phyloP scores from a whole-genome alignment of 2,888 invertebrate species.

The Suillia variegata region DNA sequence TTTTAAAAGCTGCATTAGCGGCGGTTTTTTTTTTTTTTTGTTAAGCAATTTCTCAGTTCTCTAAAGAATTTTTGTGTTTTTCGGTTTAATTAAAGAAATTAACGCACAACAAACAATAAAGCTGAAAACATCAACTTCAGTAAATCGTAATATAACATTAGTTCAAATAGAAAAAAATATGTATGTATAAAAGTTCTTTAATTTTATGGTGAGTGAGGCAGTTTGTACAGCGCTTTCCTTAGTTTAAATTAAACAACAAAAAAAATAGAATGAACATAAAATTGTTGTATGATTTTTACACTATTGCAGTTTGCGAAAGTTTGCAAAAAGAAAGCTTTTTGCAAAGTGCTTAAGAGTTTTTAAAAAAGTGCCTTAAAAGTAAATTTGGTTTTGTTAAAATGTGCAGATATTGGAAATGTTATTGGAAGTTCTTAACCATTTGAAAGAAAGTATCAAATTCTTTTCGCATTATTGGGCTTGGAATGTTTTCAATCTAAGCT shows the following conservation, averaged over 20 bases:
- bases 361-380: too few species aligned
- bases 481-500: too few species aligned
- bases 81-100: constrained; percentile 16
- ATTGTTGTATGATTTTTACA: constrained; percentile 29
- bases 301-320: constrained; percentile 26
- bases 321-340: constrained; percentile 3
- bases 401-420: too few species aligned
- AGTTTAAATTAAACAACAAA: constrained; percentile 5
- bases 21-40: constrained; percentile 2
- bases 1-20: constrained; percentile 4
- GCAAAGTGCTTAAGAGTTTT: constrained; percentile 20
- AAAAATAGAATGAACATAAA: too few species aligned
- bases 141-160: constrained; percentile 12
- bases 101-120: constrained; percentile 34
- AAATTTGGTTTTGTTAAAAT: constrained; percentile 8
- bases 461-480: too few species aligned
- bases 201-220: constrained; percentile 20
- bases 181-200: constrained; percentile 8
- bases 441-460: too few species aligned
- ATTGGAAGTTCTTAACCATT: too few species aligned
- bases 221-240: constrained; percentile 30
- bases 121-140: constrained; percentile 25
- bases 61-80: constrained; percentile 10
- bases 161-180: constrained; percentile 12
- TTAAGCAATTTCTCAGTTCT: constrained; percentile 11